phyloP scores from a whole-genome alignment of 2,888 invertebrate species.

The Apocheima hispidaria region DNA sequence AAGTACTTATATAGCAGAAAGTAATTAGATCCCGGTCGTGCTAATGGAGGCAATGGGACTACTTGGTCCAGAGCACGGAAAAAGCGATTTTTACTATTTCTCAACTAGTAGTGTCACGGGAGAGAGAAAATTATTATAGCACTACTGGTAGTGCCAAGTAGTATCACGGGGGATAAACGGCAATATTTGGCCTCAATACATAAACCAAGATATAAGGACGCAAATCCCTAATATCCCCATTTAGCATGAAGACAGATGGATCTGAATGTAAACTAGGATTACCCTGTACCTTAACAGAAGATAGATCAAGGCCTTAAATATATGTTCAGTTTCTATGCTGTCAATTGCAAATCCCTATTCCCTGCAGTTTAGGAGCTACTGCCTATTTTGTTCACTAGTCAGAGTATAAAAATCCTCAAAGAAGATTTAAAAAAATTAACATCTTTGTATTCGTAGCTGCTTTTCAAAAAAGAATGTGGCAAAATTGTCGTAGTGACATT shows the following conservation, averaged over 20 bases:
- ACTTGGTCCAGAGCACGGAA: too few relatives aligned
- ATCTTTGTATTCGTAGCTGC: neutral
- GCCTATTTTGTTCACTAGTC: slow-evolving; percentile 3
- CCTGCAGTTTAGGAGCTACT: slow-evolving; percentile 11
- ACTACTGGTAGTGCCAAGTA: too few relatives aligned
- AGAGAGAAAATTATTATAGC: too few relatives aligned
- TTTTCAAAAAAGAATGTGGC: neutral
- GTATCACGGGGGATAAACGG: too few relatives aligned
- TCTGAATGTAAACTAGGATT: slow-evolving; percentile 21
- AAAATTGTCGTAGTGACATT: too few relatives aligned
- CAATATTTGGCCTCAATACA: neutral
- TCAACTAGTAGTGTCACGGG: too few relatives aligned
- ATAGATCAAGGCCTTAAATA: slow-evolving; percentile 31
- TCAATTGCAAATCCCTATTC: slow-evolving; percentile 33
- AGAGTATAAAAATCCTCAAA: neutral
- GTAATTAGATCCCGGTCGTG: too few relatives aligned
- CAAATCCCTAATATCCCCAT: slow-evolving; percentile 3
- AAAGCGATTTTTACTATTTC: too few relatives aligned
- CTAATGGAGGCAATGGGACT: too few relatives aligned
- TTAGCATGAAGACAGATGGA: slow-evolving; percentile 18
- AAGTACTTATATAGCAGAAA: too few relatives aligned
- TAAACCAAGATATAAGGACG: slow-evolving; percentile 8
- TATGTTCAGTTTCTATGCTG: slow-evolving; percentile 30
- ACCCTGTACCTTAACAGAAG: slow-evolving; percentile 15
- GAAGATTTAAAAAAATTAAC: neutral